Conservation (phyloP, 2,797 vertebrate genomes). For the Varecia variegata region DNA sequence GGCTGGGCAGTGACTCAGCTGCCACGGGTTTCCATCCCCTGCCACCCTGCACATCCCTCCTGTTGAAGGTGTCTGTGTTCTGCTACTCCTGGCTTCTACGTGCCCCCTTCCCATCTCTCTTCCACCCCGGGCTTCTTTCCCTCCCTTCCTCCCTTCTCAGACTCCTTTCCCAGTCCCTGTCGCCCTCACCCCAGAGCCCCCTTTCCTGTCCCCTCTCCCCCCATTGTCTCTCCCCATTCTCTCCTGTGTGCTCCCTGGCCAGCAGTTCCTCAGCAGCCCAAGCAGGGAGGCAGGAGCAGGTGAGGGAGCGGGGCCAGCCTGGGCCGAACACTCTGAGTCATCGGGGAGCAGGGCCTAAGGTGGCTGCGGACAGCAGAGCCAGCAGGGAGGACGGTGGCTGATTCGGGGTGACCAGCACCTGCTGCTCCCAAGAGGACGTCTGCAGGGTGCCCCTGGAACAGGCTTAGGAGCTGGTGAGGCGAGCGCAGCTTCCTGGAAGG, state of each 20-base stretch:
- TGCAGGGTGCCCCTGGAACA: neutral
- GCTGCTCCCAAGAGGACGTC: neutral
- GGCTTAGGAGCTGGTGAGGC: neutral
- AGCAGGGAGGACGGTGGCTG: neutral
- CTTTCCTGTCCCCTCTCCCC: neutral
- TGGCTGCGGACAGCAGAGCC: neutral
- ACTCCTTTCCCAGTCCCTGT: neutral
- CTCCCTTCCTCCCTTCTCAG: neutral
- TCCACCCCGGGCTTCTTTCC: neutral
- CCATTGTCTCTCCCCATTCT: neutral
- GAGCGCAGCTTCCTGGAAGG: neutral
- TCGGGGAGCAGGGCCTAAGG: neutral
- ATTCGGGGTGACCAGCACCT: neutral
- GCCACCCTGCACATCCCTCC: too few relatives aligned
- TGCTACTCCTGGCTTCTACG: neutral
- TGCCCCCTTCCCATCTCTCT: neutral
- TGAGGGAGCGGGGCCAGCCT: neutral
- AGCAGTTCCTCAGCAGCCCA: neutral
- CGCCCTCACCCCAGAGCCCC: neutral
- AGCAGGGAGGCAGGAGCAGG: neutral
- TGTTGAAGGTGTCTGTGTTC: neutral
- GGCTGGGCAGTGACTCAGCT: neutral
- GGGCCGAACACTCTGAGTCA: neutral
- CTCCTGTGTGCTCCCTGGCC: neutral
- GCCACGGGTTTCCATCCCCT: neutral